Evolutionary conservation across 2,888 invertebrate species (phyloP), one percentile per base, ranked within the genome.

Genomic region (Clusia tigrina): DNA sequence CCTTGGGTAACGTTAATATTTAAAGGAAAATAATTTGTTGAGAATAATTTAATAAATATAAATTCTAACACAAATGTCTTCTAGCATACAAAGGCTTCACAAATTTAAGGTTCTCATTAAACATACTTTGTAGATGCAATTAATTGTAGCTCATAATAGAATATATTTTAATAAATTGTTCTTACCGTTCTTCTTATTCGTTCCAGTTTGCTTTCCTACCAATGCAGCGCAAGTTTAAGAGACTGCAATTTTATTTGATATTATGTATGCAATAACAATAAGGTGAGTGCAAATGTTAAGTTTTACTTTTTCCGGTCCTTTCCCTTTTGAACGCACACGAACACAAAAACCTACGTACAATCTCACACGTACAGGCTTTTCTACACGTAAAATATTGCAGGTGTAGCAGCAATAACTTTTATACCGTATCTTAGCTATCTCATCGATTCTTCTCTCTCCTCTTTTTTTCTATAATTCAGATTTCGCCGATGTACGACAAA

Each of bases 401-500:
- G 3, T 17, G 42, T 3, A 42, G 42, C 42, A 42, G 3, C 32
- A 32, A 42, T n/a, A 42, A 42, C 3, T 42, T 42, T 10, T 3
- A 3, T 17, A 6, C n/a, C 15, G 3, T 9, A 9, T 32, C 6
- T 9, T 42, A n/a, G n/a, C 42, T 15, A 42, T n/a, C n/a, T n/a
- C 6, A 5, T 3, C 42, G 10, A 42, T 23, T 26, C 23, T 54
- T 42, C 60, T 52, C 54, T 22, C 53, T 52, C 15, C 6, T 60
- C 61, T 51, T 1, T 42, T 22, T 46, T 56, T 42, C 23, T 63
- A 32, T n/a, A 25, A 69, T 73, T 1, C 61, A 76, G 78, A 64
- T 67, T 67, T 71, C 74, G 75, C 78, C 77, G 75, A 82, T 82
- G 82, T 83, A 82, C 73, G 83, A 82, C 74, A 82, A 82, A 78